Evolutionary conservation across 92 coral and sea anemone species (phyloP).

Genomic region (Phenganax stokvisi): DNA sequence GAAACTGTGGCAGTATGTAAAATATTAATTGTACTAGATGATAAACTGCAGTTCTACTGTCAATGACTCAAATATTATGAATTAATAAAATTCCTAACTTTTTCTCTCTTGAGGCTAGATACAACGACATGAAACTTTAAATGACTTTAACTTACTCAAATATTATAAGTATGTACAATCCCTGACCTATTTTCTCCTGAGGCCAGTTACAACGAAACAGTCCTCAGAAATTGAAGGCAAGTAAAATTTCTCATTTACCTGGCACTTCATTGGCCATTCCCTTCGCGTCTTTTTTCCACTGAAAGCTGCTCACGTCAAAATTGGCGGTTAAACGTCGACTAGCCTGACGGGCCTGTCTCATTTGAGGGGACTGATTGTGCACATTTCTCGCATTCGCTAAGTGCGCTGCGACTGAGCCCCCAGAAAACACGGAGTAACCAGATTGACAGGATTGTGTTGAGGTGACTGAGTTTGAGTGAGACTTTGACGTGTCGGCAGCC

Average conservation of each 20-base stretch:
- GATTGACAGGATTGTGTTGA: slow-evolving; percentile 43
- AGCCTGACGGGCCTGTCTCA: slow-evolving; percentile 25
- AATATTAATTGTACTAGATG: no score
- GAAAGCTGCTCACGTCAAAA: slow-evolving; percentile 32
- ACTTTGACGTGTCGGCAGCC: slow-evolving; percentile 79
- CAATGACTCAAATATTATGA: no score
- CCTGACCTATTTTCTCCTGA: no score
- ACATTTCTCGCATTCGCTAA: slow-evolving; percentile 8
- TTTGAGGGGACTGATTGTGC: slow-evolving; percentile 23
- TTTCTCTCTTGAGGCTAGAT: no score
- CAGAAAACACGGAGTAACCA: slow-evolving; percentile 27
- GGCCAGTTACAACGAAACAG: no score
- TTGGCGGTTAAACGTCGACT: slow-evolving; percentile 23
- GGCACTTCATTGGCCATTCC: slow-evolving; percentile 5
- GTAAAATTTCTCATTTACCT: background rate
- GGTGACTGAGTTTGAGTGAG: slow-evolving; percentile 82
- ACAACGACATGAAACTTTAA: no score
- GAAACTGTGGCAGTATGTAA: no score
- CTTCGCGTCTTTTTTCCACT: slow-evolving; percentile 33
- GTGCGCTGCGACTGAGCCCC: slow-evolving; percentile 27
- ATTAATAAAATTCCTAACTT: no score
- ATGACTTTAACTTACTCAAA: no score
- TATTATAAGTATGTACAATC: no score
- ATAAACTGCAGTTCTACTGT: no score
- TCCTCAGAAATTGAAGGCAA: no score